Base-by-base conservation (phyloP, 2,113 vertebrate species). In the Alethe diademata region DNA sequence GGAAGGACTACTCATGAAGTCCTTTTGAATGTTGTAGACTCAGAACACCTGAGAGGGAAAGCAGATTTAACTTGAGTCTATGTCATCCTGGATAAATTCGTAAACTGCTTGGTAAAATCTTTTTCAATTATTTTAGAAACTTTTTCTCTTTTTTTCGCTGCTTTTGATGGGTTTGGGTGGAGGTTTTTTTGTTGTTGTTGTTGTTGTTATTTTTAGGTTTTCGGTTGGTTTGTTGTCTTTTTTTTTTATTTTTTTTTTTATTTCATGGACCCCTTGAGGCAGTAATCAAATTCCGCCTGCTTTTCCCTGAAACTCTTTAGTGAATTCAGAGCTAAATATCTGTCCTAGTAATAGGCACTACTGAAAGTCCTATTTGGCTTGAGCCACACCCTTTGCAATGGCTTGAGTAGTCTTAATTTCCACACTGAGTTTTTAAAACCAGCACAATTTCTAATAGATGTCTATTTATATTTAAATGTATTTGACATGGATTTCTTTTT, bases 321-420 rank as follows among this genome's bases (percentile, higher is more conserved):
- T 50, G 11, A 73, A 70, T 84, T 58, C 8, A 28, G 35, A 17
- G 7, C 25, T 6, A 69, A 84, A 47, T 35, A 40, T 22, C 12
- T 58, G 11, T 58, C 35, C 51, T 57, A 57, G 8, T 24, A n/a
- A 57, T 11, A 48, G 19, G 24, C 29, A 29, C 12, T 24, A 15
- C 13, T 1, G 2, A 40, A 65, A 40, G 14, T 31, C 33, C 33
- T 45, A 9, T 15, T 54, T 43, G 48, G 25, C 38, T 43, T 54
- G 25, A 65, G 33, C 19, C 19, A 43, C 25, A 54, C 20, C 5
- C 15, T 35, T 53, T 65, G 20, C 17, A 29, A 11, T 20, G 14
- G 11, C 2, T 4, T 20, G 13, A 50, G 5, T 0, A 0, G 7
- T 42, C 25, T 36, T 42, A 25, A 50, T 66, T 29, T 42, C 10